Conservation (phyloP, 2,888 invertebrate genomes). For the Drosophila testacea region DNA sequence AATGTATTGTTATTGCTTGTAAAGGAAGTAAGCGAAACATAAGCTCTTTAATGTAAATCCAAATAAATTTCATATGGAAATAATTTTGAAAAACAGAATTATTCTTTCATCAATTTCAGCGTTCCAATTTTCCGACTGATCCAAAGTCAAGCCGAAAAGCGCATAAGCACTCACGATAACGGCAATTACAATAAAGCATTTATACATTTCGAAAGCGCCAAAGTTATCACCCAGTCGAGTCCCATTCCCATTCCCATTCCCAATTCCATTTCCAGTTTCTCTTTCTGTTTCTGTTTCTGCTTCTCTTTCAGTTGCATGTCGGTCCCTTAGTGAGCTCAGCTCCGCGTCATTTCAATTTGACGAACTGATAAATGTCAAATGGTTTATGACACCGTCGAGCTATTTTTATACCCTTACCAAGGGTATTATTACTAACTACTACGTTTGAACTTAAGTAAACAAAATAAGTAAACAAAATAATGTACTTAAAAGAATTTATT, state of each 20-base stretch:
- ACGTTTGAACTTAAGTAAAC: too few relatives aligned
- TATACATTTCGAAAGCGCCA: conserved; percentile 25
- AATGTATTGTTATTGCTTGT: conserved; percentile 54
- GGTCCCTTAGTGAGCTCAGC: conserved; percentile 14
- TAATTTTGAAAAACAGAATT: background rate
- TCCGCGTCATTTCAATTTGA: conserved; percentile 57
- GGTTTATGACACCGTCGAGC: conserved; percentile 53
- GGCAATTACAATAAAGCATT: conserved; percentile 29
- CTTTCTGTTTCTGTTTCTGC: conserved; percentile 21
- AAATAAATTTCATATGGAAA: background rate
- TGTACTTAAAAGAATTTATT: too few relatives aligned
- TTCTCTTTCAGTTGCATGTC: conserved; percentile 15
- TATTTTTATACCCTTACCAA: conserved; percentile 11
- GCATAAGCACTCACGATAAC: conserved; percentile 25
- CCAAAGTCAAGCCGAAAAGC: conserved; percentile 8
- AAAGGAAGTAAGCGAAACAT: too few relatives aligned
- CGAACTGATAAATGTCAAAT: conserved; percentile 69
- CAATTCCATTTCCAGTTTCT: conserved; percentile 27
- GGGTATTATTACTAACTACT: background rate
- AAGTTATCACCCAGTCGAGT: conserved; percentile 28
- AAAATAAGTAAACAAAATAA: too few relatives aligned
- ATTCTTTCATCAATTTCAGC: background rate
- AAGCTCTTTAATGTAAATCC: background rate
- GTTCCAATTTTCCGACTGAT: background rate
- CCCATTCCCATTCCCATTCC: conserved; percentile 5